Evolutionary conservation across 2,888 invertebrate genomes (phyloP).

Genomic region (Apamea epomidion): DNA sequence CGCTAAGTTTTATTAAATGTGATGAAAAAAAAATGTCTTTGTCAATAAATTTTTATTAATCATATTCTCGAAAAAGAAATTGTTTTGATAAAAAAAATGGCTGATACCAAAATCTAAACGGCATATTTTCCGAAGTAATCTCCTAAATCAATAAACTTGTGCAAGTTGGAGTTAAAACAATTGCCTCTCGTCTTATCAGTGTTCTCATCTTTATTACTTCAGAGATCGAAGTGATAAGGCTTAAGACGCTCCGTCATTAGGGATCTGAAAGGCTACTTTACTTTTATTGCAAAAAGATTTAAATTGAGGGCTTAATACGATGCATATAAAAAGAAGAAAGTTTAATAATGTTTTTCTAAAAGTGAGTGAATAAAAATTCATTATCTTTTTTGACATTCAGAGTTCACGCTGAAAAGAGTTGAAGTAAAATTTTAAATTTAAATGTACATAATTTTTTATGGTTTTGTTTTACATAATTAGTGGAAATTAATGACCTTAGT

Average conservation of each 20-base stretch:
- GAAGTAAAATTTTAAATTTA: slow-evolving; percentile 10
- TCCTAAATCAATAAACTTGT: slow-evolving; percentile 56
- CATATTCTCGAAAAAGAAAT: background rate
- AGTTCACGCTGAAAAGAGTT: background rate
- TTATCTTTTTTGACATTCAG: background rate
- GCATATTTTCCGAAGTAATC: slow-evolving; percentile 31
- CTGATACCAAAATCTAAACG: background rate
- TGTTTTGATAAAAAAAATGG: background rate
- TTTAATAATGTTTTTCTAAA: slow-evolving; percentile 6
- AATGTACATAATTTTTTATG: background rate
- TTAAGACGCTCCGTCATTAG: slow-evolving; percentile 60
- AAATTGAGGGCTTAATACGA: slow-evolving; percentile 38
- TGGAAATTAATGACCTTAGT: background rate
- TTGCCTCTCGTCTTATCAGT: slow-evolving; percentile 59
- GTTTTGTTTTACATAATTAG: slow-evolving; percentile 2
- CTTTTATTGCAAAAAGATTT: slow-evolving; percentile 54
- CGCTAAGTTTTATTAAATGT: background rate
- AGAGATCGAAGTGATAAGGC: slow-evolving; percentile 65
- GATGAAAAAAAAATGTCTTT: background rate
- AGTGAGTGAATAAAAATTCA: slow-evolving; percentile 1
- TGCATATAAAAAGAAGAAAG: slow-evolving; percentile 19
- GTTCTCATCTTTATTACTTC: slow-evolving; percentile 65
- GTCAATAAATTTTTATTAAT: background rate
- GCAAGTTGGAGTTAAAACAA: slow-evolving; percentile 62
- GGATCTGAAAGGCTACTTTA: slow-evolving; percentile 59